A percentile compares a stretch with the other conserved stretches of the same genome.
phyloP scores from a whole-genome alignment of 2,797 vertebrate genomes.

The Gambusia yucatana region DNA sequence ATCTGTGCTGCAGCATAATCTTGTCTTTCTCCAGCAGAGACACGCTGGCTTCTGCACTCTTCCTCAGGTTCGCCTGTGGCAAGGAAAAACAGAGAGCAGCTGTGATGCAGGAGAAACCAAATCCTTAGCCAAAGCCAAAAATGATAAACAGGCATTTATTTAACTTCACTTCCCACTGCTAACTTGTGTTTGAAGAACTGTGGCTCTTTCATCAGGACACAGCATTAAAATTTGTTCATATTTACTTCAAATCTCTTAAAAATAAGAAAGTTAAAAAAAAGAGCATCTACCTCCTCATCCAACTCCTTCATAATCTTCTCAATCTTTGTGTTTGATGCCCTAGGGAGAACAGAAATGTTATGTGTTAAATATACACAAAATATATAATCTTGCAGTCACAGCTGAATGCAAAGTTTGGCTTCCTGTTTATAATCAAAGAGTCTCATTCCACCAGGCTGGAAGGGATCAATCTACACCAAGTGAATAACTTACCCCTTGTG shows the following conservation, averaged over 20 bases:
- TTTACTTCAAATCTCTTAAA: background rate
- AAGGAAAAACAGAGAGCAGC: constrained; percentile 35
- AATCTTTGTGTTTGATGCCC: constrained; percentile 92
- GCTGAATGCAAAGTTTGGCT: constrained; percentile 8
- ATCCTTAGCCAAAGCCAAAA: constrained; percentile 7
- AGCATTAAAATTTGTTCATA: background rate
- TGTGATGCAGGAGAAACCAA: constrained; percentile 29
- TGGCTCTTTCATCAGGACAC: background rate
- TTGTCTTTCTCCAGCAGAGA: constrained; percentile 97
- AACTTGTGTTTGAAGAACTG: background rate
- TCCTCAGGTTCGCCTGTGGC: constrained; percentile 84
- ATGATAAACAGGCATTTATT: constrained; percentile 8
- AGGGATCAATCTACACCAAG: background rate
- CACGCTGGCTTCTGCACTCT: constrained; percentile 85
- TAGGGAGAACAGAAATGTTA: constrained; percentile 56
- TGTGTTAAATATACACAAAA: background rate
- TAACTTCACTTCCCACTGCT: background rate
- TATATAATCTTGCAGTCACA: background rate
- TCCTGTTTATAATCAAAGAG: constrained; percentile 11
- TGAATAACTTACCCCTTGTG: background rate
- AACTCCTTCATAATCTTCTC: constrained; percentile 98
- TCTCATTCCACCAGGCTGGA: background rate
- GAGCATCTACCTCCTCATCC: constrained; percentile 91
- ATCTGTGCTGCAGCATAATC: constrained; percentile 91
- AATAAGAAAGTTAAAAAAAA: background rate